Conservation (phyloP, 92 coral and sea anemone species). For the Parazoanthus darwini region DNA sequence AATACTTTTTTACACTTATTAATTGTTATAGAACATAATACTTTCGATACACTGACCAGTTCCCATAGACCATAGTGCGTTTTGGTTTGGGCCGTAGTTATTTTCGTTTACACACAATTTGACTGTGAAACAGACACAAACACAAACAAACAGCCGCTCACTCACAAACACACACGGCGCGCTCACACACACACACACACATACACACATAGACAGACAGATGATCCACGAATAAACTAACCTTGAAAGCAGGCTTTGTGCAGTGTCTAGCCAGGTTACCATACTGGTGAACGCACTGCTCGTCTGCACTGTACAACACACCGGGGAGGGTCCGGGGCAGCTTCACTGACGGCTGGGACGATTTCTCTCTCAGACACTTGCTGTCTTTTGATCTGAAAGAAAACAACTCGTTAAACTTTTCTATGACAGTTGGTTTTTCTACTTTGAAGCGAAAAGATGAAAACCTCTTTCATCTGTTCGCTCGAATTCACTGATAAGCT, state of each 20-base stretch:
- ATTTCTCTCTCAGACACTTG: constrained; percentile 66
- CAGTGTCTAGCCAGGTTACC: constrained; percentile 96
- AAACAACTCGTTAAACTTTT: not conserved
- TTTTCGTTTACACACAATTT: too few relatives aligned
- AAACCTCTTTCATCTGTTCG: too few relatives aligned
- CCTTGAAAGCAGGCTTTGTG: constrained; percentile 64
- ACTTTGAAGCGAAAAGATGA: too few relatives aligned
- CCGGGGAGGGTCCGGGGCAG: constrained; percentile 79
- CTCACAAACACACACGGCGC: not conserved
- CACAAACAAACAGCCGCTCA: not conserved
- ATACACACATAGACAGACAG: not conserved
- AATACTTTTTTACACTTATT: too few relatives aligned
- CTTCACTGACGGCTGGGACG: constrained; percentile 46
- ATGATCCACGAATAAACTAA: not conserved
- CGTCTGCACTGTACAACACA: constrained; percentile 83
- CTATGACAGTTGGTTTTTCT: too few relatives aligned
- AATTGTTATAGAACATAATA: too few relatives aligned
- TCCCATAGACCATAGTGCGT: too few relatives aligned
- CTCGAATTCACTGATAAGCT: too few relatives aligned
- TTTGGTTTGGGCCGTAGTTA: too few relatives aligned
- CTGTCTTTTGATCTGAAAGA: constrained; percentile 67
- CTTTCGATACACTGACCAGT: too few relatives aligned
- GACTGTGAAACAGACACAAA: not conserved
- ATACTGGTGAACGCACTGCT: constrained; percentile 89
- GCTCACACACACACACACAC: not conserved